phyloP scores from a whole-genome alignment of 2,888 invertebrate genomes.

The Cryptus armator region DNA sequence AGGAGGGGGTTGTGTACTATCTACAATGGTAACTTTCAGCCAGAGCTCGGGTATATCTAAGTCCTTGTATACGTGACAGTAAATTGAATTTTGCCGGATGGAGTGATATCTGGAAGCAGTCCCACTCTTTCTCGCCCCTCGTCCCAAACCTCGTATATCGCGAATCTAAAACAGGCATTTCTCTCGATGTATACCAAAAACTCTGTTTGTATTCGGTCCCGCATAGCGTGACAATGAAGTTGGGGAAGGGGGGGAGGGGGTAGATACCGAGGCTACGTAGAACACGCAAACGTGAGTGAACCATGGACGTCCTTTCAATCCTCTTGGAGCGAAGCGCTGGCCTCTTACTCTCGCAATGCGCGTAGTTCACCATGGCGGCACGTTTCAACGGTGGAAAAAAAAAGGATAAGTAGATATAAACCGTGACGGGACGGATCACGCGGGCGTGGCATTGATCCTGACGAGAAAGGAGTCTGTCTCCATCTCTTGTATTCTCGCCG shows the following conservation, averaged over 20 bases:
- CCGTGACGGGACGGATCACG: conserved; percentile 20
- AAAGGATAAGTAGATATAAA: conserved; percentile 18
- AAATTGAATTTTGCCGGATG: conserved; percentile 72
- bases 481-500: background rate
- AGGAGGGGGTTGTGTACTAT: conserved; percentile 45
- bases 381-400: conserved; percentile 18
- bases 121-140: conserved; percentile 58
- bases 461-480: conserved; percentile 30
- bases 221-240: conserved; percentile 50
- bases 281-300: conserved; percentile 26
- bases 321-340: conserved; percentile 27
- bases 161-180: conserved; percentile 64
- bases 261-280: background rate
- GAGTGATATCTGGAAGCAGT: conserved; percentile 66
- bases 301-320: conserved; percentile 46
- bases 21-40: conserved; percentile 69
- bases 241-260: background rate
- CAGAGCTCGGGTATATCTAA: conserved; percentile 65
- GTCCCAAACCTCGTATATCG: conserved; percentile 34
- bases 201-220: conserved; percentile 52
- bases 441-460: conserved; percentile 25
- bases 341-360: conserved; percentile 13
- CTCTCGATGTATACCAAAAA: conserved; percentile 57
- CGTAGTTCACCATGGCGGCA: conserved; percentile 16
- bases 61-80: conserved; percentile 70